Evolutionary conservation across 2,113 vertebrate genomes (phyloP), one percentile per base, ranked within the genome.

Genomic region (Siniperca chuatsi): DNA sequence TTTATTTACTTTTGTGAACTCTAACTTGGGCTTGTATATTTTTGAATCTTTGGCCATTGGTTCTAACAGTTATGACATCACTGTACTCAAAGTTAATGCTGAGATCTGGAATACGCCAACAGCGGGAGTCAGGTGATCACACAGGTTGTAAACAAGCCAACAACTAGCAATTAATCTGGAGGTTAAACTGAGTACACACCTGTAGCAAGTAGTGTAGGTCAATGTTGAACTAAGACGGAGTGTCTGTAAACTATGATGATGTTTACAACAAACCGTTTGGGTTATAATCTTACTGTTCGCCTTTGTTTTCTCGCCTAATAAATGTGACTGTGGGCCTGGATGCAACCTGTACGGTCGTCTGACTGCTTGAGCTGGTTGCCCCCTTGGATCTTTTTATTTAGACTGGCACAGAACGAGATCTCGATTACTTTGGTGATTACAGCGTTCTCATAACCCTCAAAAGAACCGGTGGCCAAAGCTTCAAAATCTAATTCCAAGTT

Each of bases 361-460:
- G 33, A 20, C 61, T 8, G 33, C 8, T 64, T 0, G 16, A 62
- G 16, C 61, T 37, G 4, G 7, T 33, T 61, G 6, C 25, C 3
- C 1, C 13, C 13, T 4, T 62, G 29, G 13, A 62, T 20, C 1
- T 4, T 33, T 16, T 29, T 62, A 6, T 29, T 35, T 29, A 29
- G 29, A 20, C 3, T 2, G 11, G 12, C 1, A 4, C 4, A 1
- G 5, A 2, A 21, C 0, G 1, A 65, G 33, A 23, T 11, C 16
- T 33, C 29, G 35, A 3, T 4, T 12, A 25, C 55, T 58, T 37
- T 37, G 37, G 37, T 55, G 8, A 58, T 8, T 37, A 35, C 60
- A 35, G 60, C 1, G 13, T 29, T 29, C 29, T 29, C 29, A 29
- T 29, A 29, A 29, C 29, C 29, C 29, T 29, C 29, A 29, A 29